Evolutionary conservation across 92 coral and sea anemone species (phyloP).

Genomic region (Nematostella vectensis): DNA sequence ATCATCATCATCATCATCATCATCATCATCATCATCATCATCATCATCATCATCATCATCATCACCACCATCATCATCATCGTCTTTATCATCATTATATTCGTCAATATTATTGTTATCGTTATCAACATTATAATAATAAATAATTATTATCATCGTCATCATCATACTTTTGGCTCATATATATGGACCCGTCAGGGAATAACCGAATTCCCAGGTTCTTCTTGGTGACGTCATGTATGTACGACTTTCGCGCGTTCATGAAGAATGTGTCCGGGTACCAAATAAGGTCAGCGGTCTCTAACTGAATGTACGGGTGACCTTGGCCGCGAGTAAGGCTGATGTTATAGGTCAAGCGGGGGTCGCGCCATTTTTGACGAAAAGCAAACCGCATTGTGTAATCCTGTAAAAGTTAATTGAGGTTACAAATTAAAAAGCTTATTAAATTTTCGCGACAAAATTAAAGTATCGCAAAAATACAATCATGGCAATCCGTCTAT

Average conservation of each 20-base stretch:
- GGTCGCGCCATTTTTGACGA: constrained; percentile 63
- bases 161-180: constrained; percentile 42
- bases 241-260: constrained; percentile 50
- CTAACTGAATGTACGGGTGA: constrained; percentile 36
- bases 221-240: constrained; percentile 37
- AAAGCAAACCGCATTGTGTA: constrained; percentile 64
- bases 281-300: constrained; percentile 51
- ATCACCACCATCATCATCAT: too few relatives aligned
- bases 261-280: constrained; percentile 68
- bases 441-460: too few relatives aligned
- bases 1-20: neutral
- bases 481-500: too few relatives aligned
- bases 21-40: neutral
- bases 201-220: constrained; percentile 40
- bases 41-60: neutral
- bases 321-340: constrained; percentile 21
- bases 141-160: too few relatives aligned
- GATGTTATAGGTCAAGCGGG: constrained; percentile 43
- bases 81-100: too few relatives aligned
- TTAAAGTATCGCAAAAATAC: too few relatives aligned
- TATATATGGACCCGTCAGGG: constrained; percentile 37
- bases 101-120: too few relatives aligned
- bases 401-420: constrained; percentile 29
- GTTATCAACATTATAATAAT: too few relatives aligned
- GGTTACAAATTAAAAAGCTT: neutral